Evolutionary conservation across 2,113 vertebrate genomes (phyloP), one percentile per base, ranked within the genome.

Genomic region (Pterocles orientalis): DNA sequence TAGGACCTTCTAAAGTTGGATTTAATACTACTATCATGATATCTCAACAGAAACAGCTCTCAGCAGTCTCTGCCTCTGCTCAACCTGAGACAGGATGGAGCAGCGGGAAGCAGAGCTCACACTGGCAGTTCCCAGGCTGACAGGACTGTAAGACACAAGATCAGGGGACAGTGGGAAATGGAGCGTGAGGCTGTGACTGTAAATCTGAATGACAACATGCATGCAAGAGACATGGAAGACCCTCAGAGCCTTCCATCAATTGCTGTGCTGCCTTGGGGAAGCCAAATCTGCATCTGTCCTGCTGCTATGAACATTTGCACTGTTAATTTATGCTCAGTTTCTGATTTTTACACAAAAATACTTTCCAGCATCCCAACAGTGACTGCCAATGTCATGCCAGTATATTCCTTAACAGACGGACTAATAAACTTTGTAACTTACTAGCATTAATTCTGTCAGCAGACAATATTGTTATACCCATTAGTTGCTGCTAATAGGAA

Each of bases 121-220:
- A 70, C 69, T 33, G 86, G 69, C 88, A 92, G 88, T 82, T 95
- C 94, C 81, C 96, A 95, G 83, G 83, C 94, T 88, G 79, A n/a
- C 18, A 56, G 86, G 70, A 82, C 64, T 71, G 53, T 61, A 83
- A 14, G 47, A 88, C 61, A 92, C 65, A 58, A 81, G 79, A 13
- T 43, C 4, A 7, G 33, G 79, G 81, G 8, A 45, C 51, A 87
- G 73, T 33, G 88, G 94, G 94, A 96, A 96, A 93, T 90, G 57
- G 94, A 91, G 92, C 77, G 25, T 96, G 76, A 96, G 72, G 69
- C 72, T 0, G 1, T 87, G 83, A 93, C 36, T 76, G 61, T 88
- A 91, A 94, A 88, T 87, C 72, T 60, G 86, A 83, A 68, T 79
- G 95, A 96, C 94, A 96, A 88, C 45, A 3, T 3, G 75, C 68